phyloP scores from a whole-genome alignment of 2,888 invertebrate genomes.

The Meiosimyza platycephala region DNA sequence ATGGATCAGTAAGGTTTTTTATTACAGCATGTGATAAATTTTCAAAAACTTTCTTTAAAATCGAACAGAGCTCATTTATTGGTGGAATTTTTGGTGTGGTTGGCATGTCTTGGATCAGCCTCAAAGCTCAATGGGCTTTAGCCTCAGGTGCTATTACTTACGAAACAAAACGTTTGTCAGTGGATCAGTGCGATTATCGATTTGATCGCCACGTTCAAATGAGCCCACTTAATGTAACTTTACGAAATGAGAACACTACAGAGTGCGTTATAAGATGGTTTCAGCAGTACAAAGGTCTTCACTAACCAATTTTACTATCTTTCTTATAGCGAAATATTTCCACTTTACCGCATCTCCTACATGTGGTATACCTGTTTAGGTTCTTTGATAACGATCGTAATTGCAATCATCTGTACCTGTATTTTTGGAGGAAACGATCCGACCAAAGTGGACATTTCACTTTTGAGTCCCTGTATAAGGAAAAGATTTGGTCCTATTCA shows the following conservation, averaged over 20 bases:
- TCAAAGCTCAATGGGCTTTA: conserved; percentile 74
- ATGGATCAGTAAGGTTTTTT: conserved; percentile 69
- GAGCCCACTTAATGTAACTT: conserved; percentile 49
- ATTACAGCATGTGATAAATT: not conserved
- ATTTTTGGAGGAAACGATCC: conserved; percentile 69
- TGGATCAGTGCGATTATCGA: conserved; percentile 74
- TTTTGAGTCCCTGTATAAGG: conserved; percentile 73
- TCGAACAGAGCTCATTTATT: conserved; percentile 70
- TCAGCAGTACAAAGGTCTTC: not conserved
- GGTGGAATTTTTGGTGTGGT: conserved; percentile 72
- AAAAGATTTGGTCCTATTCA: conserved; percentile 49
- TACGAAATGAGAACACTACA: conserved; percentile 42
- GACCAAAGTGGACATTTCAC: conserved; percentile 70
- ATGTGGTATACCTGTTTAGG: conserved; percentile 82
- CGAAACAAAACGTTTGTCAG: conserved; percentile 74
- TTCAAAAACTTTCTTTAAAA: not conserved
- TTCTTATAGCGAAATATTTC: conserved; percentile 59
- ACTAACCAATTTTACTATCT: not conserved
- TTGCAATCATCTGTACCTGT: conserved; percentile 60
- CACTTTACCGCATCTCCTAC: conserved; percentile 79
- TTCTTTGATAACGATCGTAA: conserved; percentile 70
- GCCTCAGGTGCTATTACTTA: conserved; percentile 74
- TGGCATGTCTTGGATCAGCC: conserved; percentile 73
- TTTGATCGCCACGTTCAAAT: conserved; percentile 63
- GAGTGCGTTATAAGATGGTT: conserved; percentile 50